Evolutionary conservation across 1,140 invertebrate species (phyloP), one percentile per base, ranked within the genome.

Genomic region (Anthonomus grandis): DNA sequence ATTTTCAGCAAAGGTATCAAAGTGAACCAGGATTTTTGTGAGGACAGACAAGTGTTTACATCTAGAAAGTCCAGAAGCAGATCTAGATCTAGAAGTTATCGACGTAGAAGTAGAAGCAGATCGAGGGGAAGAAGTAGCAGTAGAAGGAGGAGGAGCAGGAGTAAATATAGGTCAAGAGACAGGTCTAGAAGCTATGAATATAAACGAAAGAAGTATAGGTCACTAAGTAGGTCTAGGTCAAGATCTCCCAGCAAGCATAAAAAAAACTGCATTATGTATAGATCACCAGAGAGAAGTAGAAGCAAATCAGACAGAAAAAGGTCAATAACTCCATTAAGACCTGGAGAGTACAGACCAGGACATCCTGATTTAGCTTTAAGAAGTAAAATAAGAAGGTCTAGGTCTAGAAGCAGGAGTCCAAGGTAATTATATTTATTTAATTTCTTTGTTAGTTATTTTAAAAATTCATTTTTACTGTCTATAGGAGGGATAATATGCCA

Each of bases 291-390:
- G 5, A 6, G 38, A 15, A 41, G 38, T 41, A 41, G n/a, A 13
- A 19, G n/a, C 6, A 41, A 13, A 9, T 9, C 5, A 41, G 38
- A 41, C n/a, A 41, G 38, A 8, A 31, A n/a, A 13, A 47, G 21
- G 13, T 47, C 45, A n/a, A n/a, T 36, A 1, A 47, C 45, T 24
- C 45, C 45, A 6, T 19, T 47, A 19, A 47, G 45, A 36, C 45
- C 45, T 5, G 45, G 45, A 24, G 45, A 47, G 31, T 47, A 47
- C 31, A 8, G 45, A 17, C 45, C 45, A 9, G 45, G 45, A 9
- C 45, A 47, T 47, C 45, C 45, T 1, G 45, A 47, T 47, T 27
- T 47, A 12, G 45, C 45, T 47, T 31, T 31, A n/a, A 27, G 45
- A 13, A 31, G 31, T 25, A 47, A 24, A 31, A 27, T 12, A 8